Evolutionary conservation across 2,797 vertebrate species (phyloP).

Genomic region (Squalus acanthias): DNA sequence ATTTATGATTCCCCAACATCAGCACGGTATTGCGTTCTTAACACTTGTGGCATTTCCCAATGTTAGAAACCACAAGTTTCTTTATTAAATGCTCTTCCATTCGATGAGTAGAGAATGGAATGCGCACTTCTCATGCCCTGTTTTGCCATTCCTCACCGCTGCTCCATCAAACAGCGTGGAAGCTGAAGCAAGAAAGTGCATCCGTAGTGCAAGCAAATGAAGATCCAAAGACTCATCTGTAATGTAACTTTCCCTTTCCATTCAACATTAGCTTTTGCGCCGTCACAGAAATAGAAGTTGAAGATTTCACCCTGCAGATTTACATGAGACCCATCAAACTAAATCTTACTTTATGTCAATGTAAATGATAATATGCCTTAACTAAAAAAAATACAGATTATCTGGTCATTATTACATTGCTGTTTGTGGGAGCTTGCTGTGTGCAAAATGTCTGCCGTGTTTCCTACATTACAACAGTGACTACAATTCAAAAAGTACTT

Average conservation of each 20-base stretch:
- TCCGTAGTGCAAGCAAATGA: background rate
- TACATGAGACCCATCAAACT: too few relatives aligned
- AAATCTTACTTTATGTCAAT: too few relatives aligned
- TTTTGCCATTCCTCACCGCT: background rate
- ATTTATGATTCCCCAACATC: background rate
- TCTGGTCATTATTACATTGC: background rate
- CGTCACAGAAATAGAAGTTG: too few relatives aligned
- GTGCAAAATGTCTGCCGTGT: too few relatives aligned
- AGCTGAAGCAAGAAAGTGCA: background rate
- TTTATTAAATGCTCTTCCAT: background rate
- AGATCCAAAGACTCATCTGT: background rate
- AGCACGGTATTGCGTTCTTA: background rate
- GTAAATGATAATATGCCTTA: too few relatives aligned
- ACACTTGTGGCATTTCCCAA: background rate
- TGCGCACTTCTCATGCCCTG: background rate
- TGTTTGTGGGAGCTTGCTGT: background rate
- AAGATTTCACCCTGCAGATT: too few relatives aligned
- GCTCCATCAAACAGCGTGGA: background rate
- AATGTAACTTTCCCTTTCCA: background rate
- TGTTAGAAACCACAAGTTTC: background rate
- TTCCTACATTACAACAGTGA: too few relatives aligned
- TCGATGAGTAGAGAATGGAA: background rate
- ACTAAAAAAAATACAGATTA: background rate
- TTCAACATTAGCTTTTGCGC: too few relatives aligned
- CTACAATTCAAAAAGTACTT: too few relatives aligned